Evolutionary conservation across 2,888 invertebrate species (phyloP).

Genomic region (Melikaiella ostensackeni): DNA sequence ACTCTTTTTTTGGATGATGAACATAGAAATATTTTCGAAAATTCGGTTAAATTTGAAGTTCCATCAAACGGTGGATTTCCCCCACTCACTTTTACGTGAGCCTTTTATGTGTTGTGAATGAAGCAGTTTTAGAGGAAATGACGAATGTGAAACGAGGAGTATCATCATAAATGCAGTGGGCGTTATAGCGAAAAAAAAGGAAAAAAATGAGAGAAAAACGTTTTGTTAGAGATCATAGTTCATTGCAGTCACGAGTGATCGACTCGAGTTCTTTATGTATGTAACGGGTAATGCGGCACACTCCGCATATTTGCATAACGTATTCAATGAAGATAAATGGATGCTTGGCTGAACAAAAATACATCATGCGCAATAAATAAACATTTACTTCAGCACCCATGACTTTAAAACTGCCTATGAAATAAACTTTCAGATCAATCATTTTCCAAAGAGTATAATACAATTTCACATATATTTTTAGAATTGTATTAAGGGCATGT

Average conservation of each 20-base stretch:
- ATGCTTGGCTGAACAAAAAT: conserved; percentile 11
- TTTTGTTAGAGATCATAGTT: neutral
- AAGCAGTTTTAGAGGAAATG: no score
- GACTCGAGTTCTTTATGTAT: neutral
- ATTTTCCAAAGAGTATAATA: neutral
- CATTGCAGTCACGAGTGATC: conserved; percentile 21
- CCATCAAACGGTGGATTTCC: no score
- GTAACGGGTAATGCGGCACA: conserved; percentile 9
- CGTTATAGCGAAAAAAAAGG: no score
- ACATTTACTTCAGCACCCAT: neutral
- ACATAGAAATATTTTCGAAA: no score
- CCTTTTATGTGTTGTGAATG: no score
- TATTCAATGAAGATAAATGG: conserved; percentile 34
- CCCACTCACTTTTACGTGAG: no score
- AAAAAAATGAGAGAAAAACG: neutral
- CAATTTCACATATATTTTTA: no score
- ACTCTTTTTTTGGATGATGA: no score
- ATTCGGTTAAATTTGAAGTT: no score
- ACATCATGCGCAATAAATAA: conserved; percentile 6
- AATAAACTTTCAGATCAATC: neutral
- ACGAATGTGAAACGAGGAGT: neutral
- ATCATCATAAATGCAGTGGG: neutral
- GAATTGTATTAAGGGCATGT: no score
- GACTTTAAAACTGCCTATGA: neutral
- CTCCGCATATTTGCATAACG: conserved; percentile 16